A percentile compares a stretch with the other conserved stretches of the same genome.
These are phyloP conservation scores for Catharus minimus DNA, from an alignment of 2,113 vertebrate species.

Conservation along the genomic window DNA sequence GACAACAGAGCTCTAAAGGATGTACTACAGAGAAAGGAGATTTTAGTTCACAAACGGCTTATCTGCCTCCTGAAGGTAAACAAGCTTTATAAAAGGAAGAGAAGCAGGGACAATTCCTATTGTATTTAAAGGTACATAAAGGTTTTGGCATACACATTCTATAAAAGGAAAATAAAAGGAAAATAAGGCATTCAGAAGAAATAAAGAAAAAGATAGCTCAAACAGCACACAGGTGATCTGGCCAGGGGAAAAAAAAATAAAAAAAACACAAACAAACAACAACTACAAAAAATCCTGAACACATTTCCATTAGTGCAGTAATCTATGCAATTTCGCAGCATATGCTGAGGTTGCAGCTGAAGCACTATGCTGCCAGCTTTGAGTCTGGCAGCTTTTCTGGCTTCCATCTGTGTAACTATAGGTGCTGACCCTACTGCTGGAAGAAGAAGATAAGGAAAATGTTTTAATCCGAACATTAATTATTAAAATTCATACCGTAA, in stretches of 20 bases:
- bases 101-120: not conserved
- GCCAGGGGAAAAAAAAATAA: not conserved
- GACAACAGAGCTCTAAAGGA: not conserved
- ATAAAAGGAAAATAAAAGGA: not conserved
- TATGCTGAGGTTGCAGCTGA: not conserved
- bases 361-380: not conserved
- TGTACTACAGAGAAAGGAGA: not conserved
- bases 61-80: not conserved
- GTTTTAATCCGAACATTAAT: conserved; percentile 64
- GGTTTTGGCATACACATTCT: not conserved
- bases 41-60: not conserved
- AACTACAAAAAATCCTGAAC: not conserved
- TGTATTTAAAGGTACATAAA: not conserved
- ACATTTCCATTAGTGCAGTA: not conserved
- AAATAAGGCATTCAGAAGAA: not conserved
- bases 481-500: conserved; percentile 64
- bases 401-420: not conserved
- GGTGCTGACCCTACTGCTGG: conserved; percentile 65
- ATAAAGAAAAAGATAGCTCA: not conserved
- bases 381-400: conserved; percentile 14
- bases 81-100: not conserved
- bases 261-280: too few species aligned
- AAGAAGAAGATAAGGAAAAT: conserved; percentile 66
- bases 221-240: not conserved
- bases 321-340: not conserved